phyloP scores from a whole-genome alignment of 2,797 vertebrate genomes.

The Ceryle rudis region DNA sequence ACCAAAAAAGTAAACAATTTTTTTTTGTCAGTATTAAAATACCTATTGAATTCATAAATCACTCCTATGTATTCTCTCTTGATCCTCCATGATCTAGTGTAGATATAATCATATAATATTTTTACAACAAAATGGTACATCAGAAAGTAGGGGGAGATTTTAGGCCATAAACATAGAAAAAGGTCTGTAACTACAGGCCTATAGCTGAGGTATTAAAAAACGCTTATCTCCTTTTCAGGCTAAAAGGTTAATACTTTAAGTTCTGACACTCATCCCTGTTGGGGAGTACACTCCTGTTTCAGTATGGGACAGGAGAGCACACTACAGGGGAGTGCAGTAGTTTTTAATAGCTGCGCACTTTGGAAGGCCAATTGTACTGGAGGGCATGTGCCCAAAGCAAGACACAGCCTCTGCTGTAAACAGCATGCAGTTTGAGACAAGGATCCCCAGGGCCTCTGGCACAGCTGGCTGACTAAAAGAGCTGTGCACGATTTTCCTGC shows the following conservation, averaged over 20 bases:
- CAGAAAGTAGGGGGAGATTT: background rate
- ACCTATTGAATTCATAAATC: background rate
- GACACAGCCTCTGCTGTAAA: background rate
- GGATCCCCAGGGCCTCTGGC: background rate
- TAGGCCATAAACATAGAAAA: background rate
- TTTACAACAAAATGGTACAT: background rate
- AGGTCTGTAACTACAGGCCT: background rate
- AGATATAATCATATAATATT: background rate
- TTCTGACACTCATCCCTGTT: background rate
- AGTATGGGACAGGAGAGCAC: fast-evolving
- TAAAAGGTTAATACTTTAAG: background rate
- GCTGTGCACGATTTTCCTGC: background rate
- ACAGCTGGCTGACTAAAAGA: background rate
- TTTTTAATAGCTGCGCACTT: background rate
- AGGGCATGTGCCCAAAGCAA: background rate
- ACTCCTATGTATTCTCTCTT: background rate
- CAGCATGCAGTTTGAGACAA: background rate
- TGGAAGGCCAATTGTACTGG: background rate
- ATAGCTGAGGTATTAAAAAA: background rate
- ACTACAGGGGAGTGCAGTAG: fast-evolving
- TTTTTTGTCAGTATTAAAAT: background rate
- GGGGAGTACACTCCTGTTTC: background rate
- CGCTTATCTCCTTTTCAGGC: background rate
- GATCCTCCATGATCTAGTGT: background rate
- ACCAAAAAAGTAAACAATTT: background rate